A percentile compares a stretch with the other conserved stretches of the same genome.
These are phyloP conservation scores for Oscheius myriophilus DNA, from an alignment of 2,888 invertebrate genomes.

Conservation along the genomic window DNA sequence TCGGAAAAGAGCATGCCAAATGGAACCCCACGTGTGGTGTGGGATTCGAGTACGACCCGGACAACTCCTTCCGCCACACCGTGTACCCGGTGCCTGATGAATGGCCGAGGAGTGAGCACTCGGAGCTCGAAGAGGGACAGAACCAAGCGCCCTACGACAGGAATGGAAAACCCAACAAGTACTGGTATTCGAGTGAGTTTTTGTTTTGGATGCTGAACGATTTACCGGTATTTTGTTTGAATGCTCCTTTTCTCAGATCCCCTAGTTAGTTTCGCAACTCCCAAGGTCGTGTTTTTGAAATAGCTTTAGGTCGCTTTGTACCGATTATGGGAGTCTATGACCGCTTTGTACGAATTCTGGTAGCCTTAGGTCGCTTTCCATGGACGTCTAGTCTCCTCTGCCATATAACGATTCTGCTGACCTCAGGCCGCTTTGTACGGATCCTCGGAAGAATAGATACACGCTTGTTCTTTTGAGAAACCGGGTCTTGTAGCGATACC, in stretches of 20 bases:
- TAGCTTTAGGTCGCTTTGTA: no score
- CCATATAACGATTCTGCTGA: no score
- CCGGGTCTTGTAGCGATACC: no score
- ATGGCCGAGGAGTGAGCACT: conserved; percentile 92
- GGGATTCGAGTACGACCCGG: conserved; percentile 98
- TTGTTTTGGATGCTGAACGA: background rate
- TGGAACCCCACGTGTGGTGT: conserved; percentile 99
- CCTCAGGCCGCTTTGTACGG: no score
- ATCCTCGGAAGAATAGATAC: no score
- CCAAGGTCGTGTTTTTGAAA: no score
- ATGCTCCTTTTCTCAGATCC: background rate
- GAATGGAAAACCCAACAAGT: conserved; percentile 94
- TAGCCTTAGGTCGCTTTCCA: no score
- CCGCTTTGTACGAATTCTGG: no score
- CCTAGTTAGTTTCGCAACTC: background rate
- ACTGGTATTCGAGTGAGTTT: conserved; percentile 78
- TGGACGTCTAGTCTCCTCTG: no score
- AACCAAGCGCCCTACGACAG: conserved; percentile 91
- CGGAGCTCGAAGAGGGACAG: conserved; percentile 73
- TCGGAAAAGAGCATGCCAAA: conserved; percentile 98
- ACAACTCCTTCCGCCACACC: conserved; percentile 94
- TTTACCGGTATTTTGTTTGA: conserved; percentile 3
- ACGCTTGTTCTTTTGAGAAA: no score
- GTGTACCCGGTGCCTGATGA: conserved; percentile 68
- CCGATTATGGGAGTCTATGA: no score